These are phyloP conservation scores for Sigmodon hispidus DNA, from an alignment of 2,113 vertebrate species.

Conservation along the genomic window DNA sequence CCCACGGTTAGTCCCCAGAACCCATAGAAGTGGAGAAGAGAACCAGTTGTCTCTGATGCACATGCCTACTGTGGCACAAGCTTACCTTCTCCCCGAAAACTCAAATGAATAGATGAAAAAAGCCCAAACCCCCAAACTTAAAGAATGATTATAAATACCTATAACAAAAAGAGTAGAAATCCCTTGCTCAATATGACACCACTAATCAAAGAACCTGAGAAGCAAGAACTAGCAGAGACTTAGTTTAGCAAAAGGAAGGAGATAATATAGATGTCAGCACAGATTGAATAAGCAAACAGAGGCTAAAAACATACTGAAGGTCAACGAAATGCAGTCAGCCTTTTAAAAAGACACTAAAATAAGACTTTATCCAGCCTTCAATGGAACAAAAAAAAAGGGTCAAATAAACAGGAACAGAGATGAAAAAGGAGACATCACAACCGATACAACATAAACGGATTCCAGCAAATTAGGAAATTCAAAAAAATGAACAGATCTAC, in stretches of 20 bases:
- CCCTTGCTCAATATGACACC: neutral
- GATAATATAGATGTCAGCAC: neutral
- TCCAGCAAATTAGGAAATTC: neutral
- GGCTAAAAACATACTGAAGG: too few species aligned
- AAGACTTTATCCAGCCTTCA: neutral
- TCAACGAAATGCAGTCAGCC: neutral
- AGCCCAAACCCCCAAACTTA: neutral
- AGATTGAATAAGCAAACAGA: neutral
- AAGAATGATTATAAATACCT: neutral
- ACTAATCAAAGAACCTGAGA: neutral
- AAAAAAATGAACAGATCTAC: neutral
- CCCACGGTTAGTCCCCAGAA: neutral
- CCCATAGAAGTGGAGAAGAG: neutral
- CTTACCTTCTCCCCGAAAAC: neutral
- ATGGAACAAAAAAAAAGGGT: neutral
- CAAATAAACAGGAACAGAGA: neutral
- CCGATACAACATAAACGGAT: neutral
- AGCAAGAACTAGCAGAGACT: neutral
- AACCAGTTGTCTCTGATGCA: neutral
- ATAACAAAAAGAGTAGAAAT: neutral
- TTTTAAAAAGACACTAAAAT: neutral
- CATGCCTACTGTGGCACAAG: neutral
- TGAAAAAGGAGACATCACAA: neutral
- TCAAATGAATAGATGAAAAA: neutral
- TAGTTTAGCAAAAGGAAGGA: neutral